Evolutionary conservation across 30 jellyfish, hydroid and myxozoan genomes (phyloP).

Genomic region (Mastigias papua): DNA sequence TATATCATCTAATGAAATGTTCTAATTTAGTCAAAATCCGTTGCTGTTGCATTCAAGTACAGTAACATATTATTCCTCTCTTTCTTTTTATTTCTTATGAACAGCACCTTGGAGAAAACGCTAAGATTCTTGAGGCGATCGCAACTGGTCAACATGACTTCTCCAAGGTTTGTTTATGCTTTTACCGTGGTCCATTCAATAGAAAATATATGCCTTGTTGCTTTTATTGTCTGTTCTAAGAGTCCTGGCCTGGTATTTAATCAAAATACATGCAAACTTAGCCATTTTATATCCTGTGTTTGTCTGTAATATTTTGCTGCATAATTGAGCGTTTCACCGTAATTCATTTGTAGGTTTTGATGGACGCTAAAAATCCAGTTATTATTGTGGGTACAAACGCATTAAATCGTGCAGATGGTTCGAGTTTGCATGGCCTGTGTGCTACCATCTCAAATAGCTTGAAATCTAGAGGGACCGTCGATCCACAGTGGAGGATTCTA

Average conservation of each 20-base stretch:
- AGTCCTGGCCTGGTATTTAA: too few relatives aligned
- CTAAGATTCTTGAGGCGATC: conserved; percentile 75
- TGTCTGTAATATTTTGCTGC: too few relatives aligned
- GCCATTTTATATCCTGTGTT: too few relatives aligned
- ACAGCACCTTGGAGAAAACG: conserved; percentile 91
- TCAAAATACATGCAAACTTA: too few relatives aligned
- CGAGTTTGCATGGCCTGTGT: conserved; percentile 83
- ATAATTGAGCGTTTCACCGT: too few relatives aligned
- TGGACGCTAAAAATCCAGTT: conserved; percentile 92
- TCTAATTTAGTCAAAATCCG: too few relatives aligned
- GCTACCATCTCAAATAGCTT: conserved; percentile 78
- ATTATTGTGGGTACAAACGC: conserved; percentile 95
- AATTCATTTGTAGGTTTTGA: conserved; percentile 59
- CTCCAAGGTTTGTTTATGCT: conserved; percentile 56
- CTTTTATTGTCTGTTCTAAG: too few relatives aligned
- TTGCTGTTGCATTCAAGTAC: too few relatives aligned
- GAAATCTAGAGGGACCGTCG: conserved; percentile 80
- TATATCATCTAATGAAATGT: too few relatives aligned
- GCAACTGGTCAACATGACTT: conserved; percentile 86
- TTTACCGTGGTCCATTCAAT: background rate
- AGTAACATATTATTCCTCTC: background rate
- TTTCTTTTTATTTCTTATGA: background rate
- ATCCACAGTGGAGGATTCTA: conserved; percentile 87
- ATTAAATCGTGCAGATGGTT: conserved; percentile 78
- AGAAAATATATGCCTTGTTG: too few relatives aligned